A percentile compares a stretch with the other conserved stretches of the same genome.
These are phyloP conservation scores for Caenorhabditis virilis DNA, from an alignment of 2,888 invertebrate genomes.

Conservation along the genomic window DNA sequence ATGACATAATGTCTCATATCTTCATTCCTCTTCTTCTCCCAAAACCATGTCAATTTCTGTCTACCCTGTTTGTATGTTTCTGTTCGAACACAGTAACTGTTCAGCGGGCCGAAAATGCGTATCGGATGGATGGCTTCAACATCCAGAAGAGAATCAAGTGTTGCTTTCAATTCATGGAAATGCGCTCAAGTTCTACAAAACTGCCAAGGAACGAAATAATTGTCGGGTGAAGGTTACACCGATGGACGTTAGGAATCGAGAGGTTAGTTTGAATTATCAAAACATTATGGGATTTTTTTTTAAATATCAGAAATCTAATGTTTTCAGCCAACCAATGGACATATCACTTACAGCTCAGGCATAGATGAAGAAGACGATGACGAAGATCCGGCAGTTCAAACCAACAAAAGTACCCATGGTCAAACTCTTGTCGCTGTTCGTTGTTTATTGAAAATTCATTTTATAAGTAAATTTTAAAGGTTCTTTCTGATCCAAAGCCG, in stretches of 20 bases:
- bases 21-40: too few relatives aligned
- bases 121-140: constrained; percentile 64
- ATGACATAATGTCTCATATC: too few relatives aligned
- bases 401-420: constrained; percentile 34
- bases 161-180: constrained; percentile 60
- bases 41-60: too few relatives aligned
- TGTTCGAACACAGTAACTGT: constrained; percentile 19
- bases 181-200: constrained; percentile 66
- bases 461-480: constrained; percentile 18
- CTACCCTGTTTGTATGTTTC: too few relatives aligned
- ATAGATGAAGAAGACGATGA: constrained; percentile 47
- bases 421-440: constrained; percentile 47
- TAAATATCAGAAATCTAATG: background rate
- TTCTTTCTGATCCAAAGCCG: constrained; percentile 51
- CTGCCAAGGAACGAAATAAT: constrained; percentile 49
- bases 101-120: constrained; percentile 60
- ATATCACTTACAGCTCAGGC: constrained; percentile 34
- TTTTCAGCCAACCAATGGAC: constrained; percentile 27
- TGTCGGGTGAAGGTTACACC: constrained; percentile 63
- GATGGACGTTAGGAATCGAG: constrained; percentile 58
- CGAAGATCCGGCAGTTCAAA: constrained; percentile 21
- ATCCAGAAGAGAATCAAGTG: constrained; percentile 61
- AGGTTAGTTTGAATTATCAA: constrained; percentile 10
- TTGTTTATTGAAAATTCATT: background rate
- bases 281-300: background rate